These are phyloP conservation scores for Axinella damicornis DNA, from an alignment of 37 sponge, comb jelly and placozoan species.

Conservation along the genomic window DNA sequence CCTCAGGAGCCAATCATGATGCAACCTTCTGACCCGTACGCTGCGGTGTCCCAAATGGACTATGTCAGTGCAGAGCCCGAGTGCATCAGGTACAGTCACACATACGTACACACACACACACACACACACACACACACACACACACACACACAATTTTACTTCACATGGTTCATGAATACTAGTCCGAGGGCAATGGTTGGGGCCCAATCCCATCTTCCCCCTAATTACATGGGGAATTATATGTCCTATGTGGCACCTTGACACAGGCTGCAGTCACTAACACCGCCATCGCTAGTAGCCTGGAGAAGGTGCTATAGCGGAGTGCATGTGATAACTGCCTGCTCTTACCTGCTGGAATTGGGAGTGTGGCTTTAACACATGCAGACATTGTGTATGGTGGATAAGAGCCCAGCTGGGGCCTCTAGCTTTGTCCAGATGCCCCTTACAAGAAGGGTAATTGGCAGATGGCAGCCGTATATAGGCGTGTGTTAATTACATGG, in stretches of 20 bases:
- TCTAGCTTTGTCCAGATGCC: too few relatives aligned
- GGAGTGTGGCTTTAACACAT: conserved; percentile 52
- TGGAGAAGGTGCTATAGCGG: conserved; percentile 17
- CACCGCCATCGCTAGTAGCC: background rate
- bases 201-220: too few relatives aligned
- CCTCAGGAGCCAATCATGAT: conserved; percentile 27
- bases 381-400: conserved; percentile 27
- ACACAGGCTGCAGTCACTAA: background rate
- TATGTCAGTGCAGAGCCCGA: conserved; percentile 68
- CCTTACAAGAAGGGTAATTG: too few relatives aligned
- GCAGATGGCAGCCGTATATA: too few relatives aligned
- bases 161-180: too few relatives aligned
- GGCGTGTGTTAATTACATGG: too few relatives aligned
- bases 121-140: background rate
- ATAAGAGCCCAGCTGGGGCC: too few relatives aligned
- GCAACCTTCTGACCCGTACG: conserved; percentile 58
- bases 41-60: conserved; percentile 74
- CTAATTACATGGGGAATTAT: too few relatives aligned
- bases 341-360: background rate
- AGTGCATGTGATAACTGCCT: conserved; percentile 71
- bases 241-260: background rate
- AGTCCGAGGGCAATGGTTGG: too few relatives aligned
- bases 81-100: conserved; percentile 69
- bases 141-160: background rate
- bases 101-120: background rate